These are phyloP conservation scores for Eilema griseolum DNA, from an alignment of 2,888 invertebrate species.

Conservation along the genomic window DNA sequence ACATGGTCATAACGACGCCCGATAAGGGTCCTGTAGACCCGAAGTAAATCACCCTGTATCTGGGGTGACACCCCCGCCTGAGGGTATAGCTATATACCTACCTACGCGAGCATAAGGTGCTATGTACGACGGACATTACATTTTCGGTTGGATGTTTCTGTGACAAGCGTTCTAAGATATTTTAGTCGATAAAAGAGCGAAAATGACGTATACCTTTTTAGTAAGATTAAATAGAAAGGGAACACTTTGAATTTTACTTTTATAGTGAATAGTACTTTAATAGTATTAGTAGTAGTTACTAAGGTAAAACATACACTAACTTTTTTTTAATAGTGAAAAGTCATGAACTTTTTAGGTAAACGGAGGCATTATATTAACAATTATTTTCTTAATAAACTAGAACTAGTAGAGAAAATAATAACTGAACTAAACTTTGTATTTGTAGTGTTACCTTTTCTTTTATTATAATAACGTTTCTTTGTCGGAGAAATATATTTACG, in stretches of 20 bases:
- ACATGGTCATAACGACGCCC: conserved; percentile 86
- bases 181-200: background rate
- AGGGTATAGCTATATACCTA: conserved; percentile 62
- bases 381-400: too few species aligned
- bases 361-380: too few species aligned
- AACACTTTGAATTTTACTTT: background rate
- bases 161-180: conserved; percentile 16
- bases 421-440: too few species aligned
- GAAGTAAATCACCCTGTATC: conserved; percentile 85
- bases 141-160: conserved; percentile 38
- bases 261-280: background rate
- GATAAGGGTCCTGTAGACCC: conserved; percentile 85
- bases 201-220: background rate
- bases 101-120: conserved; percentile 44
- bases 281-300: too few species aligned
- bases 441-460: too few species aligned
- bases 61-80: conserved; percentile 78
- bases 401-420: too few species aligned
- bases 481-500: too few species aligned
- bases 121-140: conserved; percentile 69
- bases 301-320: background rate
- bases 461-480: too few species aligned
- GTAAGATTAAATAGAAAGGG: background rate
- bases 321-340: background rate
- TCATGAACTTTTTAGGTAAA: background rate